Conservation (phyloP, 2,113 vertebrate genomes). For the Baryphthengus martii region DNA sequence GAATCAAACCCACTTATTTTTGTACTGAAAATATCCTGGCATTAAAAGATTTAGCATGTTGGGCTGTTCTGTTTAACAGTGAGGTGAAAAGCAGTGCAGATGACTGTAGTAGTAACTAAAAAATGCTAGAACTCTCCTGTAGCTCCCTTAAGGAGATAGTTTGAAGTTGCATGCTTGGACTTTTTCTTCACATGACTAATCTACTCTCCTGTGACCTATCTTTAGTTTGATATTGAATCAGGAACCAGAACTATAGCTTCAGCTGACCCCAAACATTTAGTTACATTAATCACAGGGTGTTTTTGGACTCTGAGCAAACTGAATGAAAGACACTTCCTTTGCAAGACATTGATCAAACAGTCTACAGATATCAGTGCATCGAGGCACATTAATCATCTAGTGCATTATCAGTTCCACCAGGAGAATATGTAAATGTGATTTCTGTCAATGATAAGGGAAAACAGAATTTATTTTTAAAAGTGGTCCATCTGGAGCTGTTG, state of each 20-base stretch:
- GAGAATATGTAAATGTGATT: slow-evolving; percentile 99
- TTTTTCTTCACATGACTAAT: slow-evolving; percentile 84
- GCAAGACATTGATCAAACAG: slow-evolving; percentile 86
- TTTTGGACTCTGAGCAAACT: slow-evolving; percentile 78
- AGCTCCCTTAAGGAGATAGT: slow-evolving; percentile 22
- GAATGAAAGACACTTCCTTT: slow-evolving; percentile 91
- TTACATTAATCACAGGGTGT: slow-evolving; percentile 91
- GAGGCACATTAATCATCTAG: slow-evolving; percentile 91
- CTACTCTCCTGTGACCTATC: slow-evolving; percentile 83
- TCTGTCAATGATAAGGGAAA: slow-evolving; percentile 89
- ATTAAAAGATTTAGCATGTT: slow-evolving; percentile 14
- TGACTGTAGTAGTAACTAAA: background rate
- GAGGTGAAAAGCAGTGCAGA: background rate
- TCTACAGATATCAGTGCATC: slow-evolving; percentile 95
- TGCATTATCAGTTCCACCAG: slow-evolving; percentile 85
- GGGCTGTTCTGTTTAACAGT: slow-evolving; percentile 15
- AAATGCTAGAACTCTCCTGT: background rate
- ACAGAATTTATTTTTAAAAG: slow-evolving; percentile 88
- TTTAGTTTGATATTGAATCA: slow-evolving; percentile 82
- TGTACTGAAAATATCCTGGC: slow-evolving; percentile 3
- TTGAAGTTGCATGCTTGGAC: slow-evolving; percentile 22
- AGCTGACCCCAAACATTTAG: slow-evolving; percentile 88
- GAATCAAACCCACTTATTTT: slow-evolving; percentile 17
- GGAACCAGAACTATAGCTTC: slow-evolving; percentile 76
- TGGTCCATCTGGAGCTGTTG: slow-evolving; percentile 84